phyloP scores from a whole-genome alignment of 2,888 invertebrate species.

The Drosophila gaucha region DNA sequence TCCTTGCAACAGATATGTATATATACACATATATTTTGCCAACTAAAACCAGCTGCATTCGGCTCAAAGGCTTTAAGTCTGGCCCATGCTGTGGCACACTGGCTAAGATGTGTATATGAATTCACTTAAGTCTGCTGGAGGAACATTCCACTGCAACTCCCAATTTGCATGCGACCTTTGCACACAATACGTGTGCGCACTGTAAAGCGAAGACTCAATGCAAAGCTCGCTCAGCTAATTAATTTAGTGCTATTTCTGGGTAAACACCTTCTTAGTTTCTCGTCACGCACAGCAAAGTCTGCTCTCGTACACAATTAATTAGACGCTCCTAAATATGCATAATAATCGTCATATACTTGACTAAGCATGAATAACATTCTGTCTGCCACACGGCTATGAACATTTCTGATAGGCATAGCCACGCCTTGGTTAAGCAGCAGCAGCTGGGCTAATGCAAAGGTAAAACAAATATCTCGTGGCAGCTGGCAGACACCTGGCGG shows the following conservation, averaged over 20 bases:
- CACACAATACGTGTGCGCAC: neutral
- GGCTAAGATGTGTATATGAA: neutral
- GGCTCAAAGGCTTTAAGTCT: slow-evolving; percentile 3
- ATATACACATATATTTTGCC: neutral
- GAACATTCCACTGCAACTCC: neutral
- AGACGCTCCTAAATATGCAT: slow-evolving; percentile 68
- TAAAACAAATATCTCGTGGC: neutral
- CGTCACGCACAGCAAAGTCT: slow-evolving; percentile 28
- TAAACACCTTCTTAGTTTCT: slow-evolving; percentile 17
- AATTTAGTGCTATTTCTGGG: slow-evolving; percentile 55
- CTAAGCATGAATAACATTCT: slow-evolving; percentile 50
- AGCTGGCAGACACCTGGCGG: slow-evolving; percentile 3
- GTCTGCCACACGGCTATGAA: slow-evolving; percentile 3
- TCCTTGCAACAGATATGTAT: neutral
- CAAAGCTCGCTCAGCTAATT: slow-evolving; percentile 52
- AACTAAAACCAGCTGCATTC: slow-evolving; percentile 2
- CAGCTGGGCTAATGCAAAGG: slow-evolving; percentile 1
- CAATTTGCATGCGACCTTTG: neutral
- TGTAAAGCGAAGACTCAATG: neutral
- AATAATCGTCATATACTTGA: slow-evolving; percentile 53
- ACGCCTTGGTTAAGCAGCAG: slow-evolving; percentile 11
- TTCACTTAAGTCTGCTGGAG: neutral
- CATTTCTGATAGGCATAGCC: neutral
- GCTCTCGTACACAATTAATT: slow-evolving; percentile 62
- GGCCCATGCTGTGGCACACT: neutral